Conservation (phyloP, 2,797 vertebrate species). For the Psittacula derbiana region DNA sequence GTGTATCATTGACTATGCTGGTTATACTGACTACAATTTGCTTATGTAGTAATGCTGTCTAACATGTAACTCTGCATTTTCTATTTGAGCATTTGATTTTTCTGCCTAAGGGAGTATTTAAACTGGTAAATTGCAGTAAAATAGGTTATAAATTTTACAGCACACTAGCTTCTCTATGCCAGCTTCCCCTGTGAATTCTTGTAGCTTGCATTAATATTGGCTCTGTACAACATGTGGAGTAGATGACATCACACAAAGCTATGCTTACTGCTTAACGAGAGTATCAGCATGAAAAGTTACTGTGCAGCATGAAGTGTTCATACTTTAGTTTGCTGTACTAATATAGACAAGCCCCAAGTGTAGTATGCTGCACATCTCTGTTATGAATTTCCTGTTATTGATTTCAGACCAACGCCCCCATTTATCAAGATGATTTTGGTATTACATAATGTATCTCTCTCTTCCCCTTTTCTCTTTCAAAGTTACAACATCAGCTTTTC, state of each 20-base stretch:
- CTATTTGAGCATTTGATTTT: neutral
- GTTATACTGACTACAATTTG: neutral
- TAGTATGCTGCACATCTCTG: neutral
- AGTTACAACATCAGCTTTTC: neutral
- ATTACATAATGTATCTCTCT: neutral
- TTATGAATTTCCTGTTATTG: neutral
- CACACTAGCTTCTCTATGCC: neutral
- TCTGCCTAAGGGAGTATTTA: neutral
- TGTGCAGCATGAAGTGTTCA: neutral
- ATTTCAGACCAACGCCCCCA: neutral
- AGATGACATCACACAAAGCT: neutral
- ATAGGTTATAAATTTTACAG: neutral
- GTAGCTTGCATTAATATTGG: neutral
- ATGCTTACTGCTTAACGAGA: neutral
- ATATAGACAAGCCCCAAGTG: neutral
- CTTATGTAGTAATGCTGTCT: neutral
- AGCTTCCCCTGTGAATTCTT: neutral
- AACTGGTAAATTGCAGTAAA: neutral
- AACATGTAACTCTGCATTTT: neutral
- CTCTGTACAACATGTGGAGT: neutral
- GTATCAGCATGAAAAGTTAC: neutral
- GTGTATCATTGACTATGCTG: neutral
- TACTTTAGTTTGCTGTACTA: neutral
- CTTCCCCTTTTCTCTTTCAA: neutral
- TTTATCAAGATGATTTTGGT: constrained; percentile 2